phyloP scores from a whole-genome alignment of 2,888 invertebrate species.

The Himalopsyche anomala region DNA sequence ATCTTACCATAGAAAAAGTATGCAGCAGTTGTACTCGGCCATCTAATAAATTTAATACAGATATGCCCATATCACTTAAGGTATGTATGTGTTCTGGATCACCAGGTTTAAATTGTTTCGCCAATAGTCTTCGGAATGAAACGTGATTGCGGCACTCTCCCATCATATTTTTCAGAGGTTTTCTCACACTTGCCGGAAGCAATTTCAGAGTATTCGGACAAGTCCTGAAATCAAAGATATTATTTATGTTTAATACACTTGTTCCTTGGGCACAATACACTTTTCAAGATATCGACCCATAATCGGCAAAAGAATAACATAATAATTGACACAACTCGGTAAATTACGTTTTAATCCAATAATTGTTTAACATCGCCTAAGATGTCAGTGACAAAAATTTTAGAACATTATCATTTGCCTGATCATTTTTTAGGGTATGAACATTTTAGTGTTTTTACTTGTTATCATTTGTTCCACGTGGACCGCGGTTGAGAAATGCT shows the following conservation, averaged over 20 bases:
- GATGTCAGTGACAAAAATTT: too few species aligned
- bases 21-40: conserved; percentile 95
- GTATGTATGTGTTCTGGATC: conserved; percentile 92
- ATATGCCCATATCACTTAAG: conserved; percentile 96
- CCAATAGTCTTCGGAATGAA: conserved; percentile 80
- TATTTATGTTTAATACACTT: conserved; percentile 69
- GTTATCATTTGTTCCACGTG: too few species aligned
- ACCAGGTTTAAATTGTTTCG: conserved; percentile 86
- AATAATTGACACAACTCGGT: too few species aligned
- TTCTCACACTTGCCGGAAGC: conserved; percentile 89
- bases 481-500: too few species aligned
- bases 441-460: too few species aligned
- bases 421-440: too few species aligned
- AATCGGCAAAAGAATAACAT: too few species aligned
- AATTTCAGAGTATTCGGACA: conserved; percentile 92
- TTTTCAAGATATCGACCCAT: too few species aligned
- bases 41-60: conserved; percentile 90
- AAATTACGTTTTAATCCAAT: too few species aligned
- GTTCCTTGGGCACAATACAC: too few species aligned
- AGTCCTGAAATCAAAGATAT: conserved; percentile 73
- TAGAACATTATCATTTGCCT: too few species aligned
- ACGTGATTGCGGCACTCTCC: conserved; percentile 82
- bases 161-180: conserved; percentile 90
- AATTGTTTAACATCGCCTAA: too few species aligned
- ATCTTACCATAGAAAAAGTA: conserved; percentile 87